phyloP scores from a whole-genome alignment of 2,797 vertebrate genomes.

The Prunella strophiata region DNA sequence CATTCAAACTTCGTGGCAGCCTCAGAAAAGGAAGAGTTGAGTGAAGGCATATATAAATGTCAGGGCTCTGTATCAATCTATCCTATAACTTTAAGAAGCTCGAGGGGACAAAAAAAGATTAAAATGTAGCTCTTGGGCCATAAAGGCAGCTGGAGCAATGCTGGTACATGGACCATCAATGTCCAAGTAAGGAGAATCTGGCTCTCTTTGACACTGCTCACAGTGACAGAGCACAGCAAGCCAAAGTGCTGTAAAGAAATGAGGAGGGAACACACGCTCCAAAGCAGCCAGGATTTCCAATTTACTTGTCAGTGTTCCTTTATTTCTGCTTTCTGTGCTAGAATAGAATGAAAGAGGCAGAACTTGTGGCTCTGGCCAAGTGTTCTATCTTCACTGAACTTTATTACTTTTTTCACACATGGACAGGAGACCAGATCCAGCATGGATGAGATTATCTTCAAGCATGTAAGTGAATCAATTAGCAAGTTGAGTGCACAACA shows the following conservation, averaged over 20 bases:
- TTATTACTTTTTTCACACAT: not conserved
- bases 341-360: not conserved
- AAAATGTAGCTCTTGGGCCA: not conserved
- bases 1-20: conserved; percentile 10
- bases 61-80: not conserved
- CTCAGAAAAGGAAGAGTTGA: conserved; percentile 10
- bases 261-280: not conserved
- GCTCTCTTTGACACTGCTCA: not conserved
- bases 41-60: not conserved
- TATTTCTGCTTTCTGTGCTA: conserved; percentile 29
- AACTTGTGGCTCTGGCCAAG: not conserved
- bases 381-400: not conserved
- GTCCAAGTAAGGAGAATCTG: conserved; percentile 41
- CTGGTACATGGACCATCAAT: not conserved
- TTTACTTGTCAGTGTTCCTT: not conserved
- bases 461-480: not conserved
- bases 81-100: not conserved
- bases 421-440: not conserved
- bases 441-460: not conserved
- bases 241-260: conserved; percentile 8
- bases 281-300: conserved; percentile 1
- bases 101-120: not conserved
- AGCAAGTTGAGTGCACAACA: not conserved
- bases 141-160: conserved; percentile 8
- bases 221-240: not conserved